A percentile compares a stretch with the other conserved stretches of the same genome.
phyloP scores from a whole-genome alignment of 2,113 vertebrate species.

The Tautogolabrus adspersus region DNA sequence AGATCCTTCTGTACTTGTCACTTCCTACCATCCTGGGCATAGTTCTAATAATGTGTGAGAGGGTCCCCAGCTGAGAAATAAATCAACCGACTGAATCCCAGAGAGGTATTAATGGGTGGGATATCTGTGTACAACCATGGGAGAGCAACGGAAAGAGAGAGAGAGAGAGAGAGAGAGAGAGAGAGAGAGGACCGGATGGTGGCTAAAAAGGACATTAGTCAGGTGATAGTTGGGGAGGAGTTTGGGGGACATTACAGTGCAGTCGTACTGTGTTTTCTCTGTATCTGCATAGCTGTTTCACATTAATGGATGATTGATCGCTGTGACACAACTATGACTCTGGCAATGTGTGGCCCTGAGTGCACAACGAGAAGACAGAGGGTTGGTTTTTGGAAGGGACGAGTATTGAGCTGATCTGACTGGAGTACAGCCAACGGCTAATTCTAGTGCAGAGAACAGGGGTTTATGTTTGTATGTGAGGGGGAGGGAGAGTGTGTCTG shows the following conservation, averaged over 20 bases:
- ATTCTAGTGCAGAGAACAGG: slow-evolving; percentile 58
- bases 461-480: slow-evolving; percentile 22
- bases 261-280: slow-evolving; percentile 35
- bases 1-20: background rate
- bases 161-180: background rate
- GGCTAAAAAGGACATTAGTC: slow-evolving; percentile 19
- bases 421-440: slow-evolving; percentile 70
- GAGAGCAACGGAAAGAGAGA: background rate
- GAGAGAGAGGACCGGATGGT: background rate
- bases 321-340: slow-evolving; percentile 75
- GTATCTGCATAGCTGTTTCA: slow-evolving; percentile 48
- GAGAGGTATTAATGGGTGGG: slow-evolving; percentile 47
- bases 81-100: slow-evolving; percentile 44
- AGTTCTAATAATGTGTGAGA: slow-evolving; percentile 13
- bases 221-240: slow-evolving; percentile 10
- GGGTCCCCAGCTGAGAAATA: slow-evolving; percentile 37
- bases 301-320: slow-evolving; percentile 70
- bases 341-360: slow-evolving; percentile 62
- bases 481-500: slow-evolving; percentile 10
- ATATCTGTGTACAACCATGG: slow-evolving; percentile 26
- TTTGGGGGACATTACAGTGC: slow-evolving; percentile 23
- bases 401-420: slow-evolving; percentile 71
- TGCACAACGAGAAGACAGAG: slow-evolving; percentile 63
- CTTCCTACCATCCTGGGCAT: background rate
- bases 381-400: slow-evolving; percentile 64